Base-by-base conservation (phyloP, 2,113 vertebrate genomes). In the Crotalus tigris region DNA sequence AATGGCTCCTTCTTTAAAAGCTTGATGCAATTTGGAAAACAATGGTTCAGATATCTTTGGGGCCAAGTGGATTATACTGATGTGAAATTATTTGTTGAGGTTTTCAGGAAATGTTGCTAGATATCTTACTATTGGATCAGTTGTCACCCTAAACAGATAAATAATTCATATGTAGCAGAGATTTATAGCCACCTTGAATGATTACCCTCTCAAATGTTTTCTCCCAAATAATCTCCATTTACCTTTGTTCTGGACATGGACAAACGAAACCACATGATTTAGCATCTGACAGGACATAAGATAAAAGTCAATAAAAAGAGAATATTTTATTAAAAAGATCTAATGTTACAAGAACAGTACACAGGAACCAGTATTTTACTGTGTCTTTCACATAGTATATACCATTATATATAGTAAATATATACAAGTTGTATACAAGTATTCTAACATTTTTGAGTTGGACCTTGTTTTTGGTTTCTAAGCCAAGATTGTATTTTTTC, bases 321-420 rank as follows among this genome's bases (percentile, higher is more conserved):
- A 98, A 97, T 97, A 97, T 95, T 98, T 98, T 98, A 98, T 98
- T 98, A 98, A 98, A 98, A 98, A 98, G 97, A 91, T 97, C 98
- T 98, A 98, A 97, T 98, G 96, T 98, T 98, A 98, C 97, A 98
- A 98, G 97, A 98, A 98, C 97, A 97, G 96, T 97, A 98, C 97
- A 98, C 97, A 97, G 98, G 93, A 98, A 98, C 97, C 96, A 97
- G 96, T 98, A 96, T 97, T 97, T 97, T 96, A 98, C 97, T 97
- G 97, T 98, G 97, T 95, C 96, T 98, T 97, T 96, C 97, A 98
- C 97, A 93, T 94, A 12, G 89, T 97, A 97, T 98, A 97, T 97
- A 97, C 95, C 95, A 95, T 97, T 97, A 97, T 98, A 97, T 98
- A 98, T 97, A 97, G 95, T 95, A 97, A 93, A 93, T 98, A 98